phyloP scores from a whole-genome alignment of 2,888 invertebrate genomes.

The Brenthis ino region DNA sequence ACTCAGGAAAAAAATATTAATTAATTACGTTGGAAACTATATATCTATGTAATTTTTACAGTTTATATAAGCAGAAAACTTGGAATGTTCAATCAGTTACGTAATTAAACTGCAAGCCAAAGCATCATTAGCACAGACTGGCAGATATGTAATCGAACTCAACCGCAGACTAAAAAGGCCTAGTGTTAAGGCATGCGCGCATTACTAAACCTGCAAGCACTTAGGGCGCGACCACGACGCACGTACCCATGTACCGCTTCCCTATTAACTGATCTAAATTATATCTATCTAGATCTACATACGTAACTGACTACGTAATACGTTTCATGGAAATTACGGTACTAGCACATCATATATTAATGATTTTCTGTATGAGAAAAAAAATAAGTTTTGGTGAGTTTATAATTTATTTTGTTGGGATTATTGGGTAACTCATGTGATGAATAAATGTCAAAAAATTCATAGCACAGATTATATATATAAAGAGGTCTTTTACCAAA shows the following conservation, averaged over 20 bases:
- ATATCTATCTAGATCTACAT: background rate
- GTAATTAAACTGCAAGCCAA: background rate
- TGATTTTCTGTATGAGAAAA: background rate
- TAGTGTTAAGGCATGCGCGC: slow-evolving; percentile 25
- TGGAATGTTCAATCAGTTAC: background rate
- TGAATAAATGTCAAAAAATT: too few relatives aligned
- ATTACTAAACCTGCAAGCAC: slow-evolving; percentile 31
- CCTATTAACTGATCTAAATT: slow-evolving; percentile 32
- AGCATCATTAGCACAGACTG: background rate
- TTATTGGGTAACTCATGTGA: too few relatives aligned
- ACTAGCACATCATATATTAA: slow-evolving; percentile 2
- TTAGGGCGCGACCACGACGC: slow-evolving; percentile 11
- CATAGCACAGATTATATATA: too few relatives aligned
- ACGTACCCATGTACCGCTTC: slow-evolving; percentile 34
- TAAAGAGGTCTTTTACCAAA: too few relatives aligned
- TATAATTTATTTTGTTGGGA: too few relatives aligned
- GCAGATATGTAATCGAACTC: slow-evolving; percentile 18
- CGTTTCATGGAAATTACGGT: slow-evolving; percentile 24
- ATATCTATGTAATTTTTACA: too few relatives aligned
- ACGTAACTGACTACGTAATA: slow-evolving; percentile 13
- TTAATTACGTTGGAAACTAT: too few relatives aligned
- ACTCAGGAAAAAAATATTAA: too few relatives aligned
- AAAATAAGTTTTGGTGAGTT: too few relatives aligned
- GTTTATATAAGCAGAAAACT: too few relatives aligned
- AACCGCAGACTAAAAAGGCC: slow-evolving; percentile 21